Evolutionary conservation across 2,797 vertebrate genomes (phyloP).

Genomic region (Gastrophryne carolinensis): DNA sequence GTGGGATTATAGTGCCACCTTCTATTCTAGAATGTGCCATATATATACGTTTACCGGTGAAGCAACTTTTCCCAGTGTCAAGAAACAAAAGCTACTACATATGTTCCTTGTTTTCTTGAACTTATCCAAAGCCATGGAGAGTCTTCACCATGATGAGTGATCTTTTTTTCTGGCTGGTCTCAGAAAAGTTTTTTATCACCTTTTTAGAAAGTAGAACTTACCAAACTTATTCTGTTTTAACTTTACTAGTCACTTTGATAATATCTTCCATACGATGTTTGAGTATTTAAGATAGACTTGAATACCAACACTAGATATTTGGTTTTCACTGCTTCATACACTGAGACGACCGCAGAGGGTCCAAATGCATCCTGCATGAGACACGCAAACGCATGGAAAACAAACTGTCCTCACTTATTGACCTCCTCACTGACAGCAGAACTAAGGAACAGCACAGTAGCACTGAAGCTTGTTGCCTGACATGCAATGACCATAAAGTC

Average conservation of each 20-base stretch:
- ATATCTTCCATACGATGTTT: neutral
- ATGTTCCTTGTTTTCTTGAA: neutral
- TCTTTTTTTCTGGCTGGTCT: conserved; percentile 20
- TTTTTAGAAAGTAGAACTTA: neutral
- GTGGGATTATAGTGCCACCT: neutral
- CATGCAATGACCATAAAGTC: conserved; percentile 12
- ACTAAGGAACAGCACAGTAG: neutral
- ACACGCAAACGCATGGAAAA: neutral
- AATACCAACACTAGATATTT: neutral
- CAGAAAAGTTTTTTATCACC: conserved; percentile 9
- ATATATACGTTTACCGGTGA: neutral
- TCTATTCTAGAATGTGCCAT: neutral
- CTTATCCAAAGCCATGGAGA: neutral
- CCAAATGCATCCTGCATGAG: neutral
- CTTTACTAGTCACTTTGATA: neutral
- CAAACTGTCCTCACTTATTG: neutral
- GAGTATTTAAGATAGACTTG: neutral
- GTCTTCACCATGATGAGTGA: neutral
- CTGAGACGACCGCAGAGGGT: neutral
- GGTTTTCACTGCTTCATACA: neutral
- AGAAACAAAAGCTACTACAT: neutral
- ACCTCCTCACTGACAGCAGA: conserved; percentile 14
- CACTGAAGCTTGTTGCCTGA: neutral
- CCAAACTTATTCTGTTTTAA: neutral
- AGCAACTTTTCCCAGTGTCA: neutral